Evolutionary conservation across 2,888 invertebrate genomes (phyloP).

Genomic region (Perizoma affinitatum): DNA sequence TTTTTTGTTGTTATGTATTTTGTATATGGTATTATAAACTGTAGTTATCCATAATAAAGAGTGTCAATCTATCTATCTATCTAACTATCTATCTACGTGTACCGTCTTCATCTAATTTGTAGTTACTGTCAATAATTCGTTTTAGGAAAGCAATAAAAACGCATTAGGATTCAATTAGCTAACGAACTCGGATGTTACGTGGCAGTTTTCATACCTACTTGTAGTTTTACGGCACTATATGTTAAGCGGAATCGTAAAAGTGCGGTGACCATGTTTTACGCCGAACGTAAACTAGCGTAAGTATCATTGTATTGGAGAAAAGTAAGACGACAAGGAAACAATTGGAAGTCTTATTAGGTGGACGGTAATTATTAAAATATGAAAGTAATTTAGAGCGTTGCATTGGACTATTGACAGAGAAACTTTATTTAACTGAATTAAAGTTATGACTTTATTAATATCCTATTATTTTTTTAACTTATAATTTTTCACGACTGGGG

Average conservation of each 20-base stretch:
- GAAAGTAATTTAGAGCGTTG: conserved; percentile 1
- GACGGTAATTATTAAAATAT: not conserved
- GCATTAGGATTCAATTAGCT: conserved; percentile 70
- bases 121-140: conserved; percentile 49
- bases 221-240: conserved; percentile 73
- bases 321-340: conserved; percentile 58
- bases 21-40: no score
- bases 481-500: no score
- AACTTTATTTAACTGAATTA: not conserved
- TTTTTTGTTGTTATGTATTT: no score
- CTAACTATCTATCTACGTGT: no score
- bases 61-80: no score
- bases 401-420: not conserved
- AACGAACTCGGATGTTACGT: conserved; percentile 69
- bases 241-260: conserved; percentile 78
- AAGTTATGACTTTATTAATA: not conserved
- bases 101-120: conserved; percentile 8
- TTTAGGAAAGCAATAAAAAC: conserved; percentile 50
- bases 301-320: conserved; percentile 62
- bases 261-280: conserved; percentile 71
- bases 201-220: conserved; percentile 65
- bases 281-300: conserved; percentile 66
- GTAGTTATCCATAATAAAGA: no score
- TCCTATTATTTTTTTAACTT: not conserved
- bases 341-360: conserved; percentile 16